Evolutionary conservation across 2,888 invertebrate genomes (phyloP).

Genomic region (Boloria selene): DNA sequence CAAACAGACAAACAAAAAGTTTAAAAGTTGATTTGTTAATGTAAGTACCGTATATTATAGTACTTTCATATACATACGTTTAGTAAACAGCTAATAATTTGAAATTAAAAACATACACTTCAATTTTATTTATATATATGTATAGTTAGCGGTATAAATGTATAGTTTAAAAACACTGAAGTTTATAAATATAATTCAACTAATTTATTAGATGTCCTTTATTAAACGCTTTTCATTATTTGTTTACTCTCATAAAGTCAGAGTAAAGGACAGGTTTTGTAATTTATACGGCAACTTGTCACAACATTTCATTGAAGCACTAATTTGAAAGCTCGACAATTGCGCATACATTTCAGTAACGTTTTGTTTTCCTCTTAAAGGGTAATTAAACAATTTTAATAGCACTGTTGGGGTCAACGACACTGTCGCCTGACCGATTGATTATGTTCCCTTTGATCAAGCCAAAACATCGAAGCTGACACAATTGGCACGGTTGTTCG

Average conservation of each 20-base stretch:
- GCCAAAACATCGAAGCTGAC: conserved; percentile 49
- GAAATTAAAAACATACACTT: no score
- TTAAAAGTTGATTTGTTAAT: no score
- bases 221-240: neutral
- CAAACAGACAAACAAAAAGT: no score
- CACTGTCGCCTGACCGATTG: conserved; percentile 32
- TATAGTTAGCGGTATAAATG: no score
- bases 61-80: no score
- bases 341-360: neutral
- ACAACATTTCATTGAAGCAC: neutral
- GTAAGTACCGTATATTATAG: no score
- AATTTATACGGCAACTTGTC: neutral
- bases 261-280: neutral
- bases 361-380: conserved; percentile 8
- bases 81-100: no score
- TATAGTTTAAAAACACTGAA: no score
- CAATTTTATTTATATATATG: no score
- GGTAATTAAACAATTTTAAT: conserved; percentile 27
- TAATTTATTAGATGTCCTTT: no score
- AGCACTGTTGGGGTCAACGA: conserved; percentile 32
- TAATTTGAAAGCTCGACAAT: neutral
- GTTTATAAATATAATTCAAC: no score
- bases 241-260: conserved; percentile 3
- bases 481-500: conserved; percentile 61
- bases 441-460: conserved; percentile 31